Evolutionary conservation across 2,797 vertebrate species (phyloP), one percentile per base, ranked within the genome.

Genomic region (Sebastes paucispinis): DNA sequence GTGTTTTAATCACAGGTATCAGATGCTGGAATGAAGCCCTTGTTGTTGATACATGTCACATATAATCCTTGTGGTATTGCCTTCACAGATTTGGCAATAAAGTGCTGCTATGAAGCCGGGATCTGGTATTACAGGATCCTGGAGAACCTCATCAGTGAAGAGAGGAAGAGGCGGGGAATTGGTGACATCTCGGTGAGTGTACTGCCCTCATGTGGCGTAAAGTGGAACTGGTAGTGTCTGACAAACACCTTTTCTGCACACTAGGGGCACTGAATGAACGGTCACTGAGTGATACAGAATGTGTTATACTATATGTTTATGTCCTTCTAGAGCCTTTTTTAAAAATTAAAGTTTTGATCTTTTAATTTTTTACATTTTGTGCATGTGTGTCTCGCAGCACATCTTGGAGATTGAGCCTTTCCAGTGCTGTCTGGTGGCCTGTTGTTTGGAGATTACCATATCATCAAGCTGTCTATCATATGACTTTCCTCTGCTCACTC

Each of bases 81-180:
- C 8, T 88, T 86, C 83, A 72, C 95, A 98, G 98, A 97, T 84
- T 81, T 95, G 88, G 93, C 94, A 64, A 92, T 86, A 69, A 96
- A 94, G 90, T 95, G 97, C 83, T 97, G 97, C 78, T 85, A 82
- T 43, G 90, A 95, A 81, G 96, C 97, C 3, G 91, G 93, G 81
- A 91, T 93, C 24, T 95, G 97, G 27, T 98, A 97, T 91, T 97
- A 97, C 92, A 96, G 95, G 87, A 96, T 97, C 32, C 88, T 98
- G 83, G 97, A 98, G 90, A 90, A 91, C 3, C 73, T 97, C 64
- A 87, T 96, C 85, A 94, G 92, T 74, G 91, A 96, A 50, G 97
- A 97, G 90, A 96, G 92, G 83, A 96, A 79, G 80, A 94, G 96
- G 63, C 88, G 94, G 69, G 96, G 95, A 68, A 90, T 96, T 12